Evolutionary conservation across 2,113 vertebrate genomes (phyloP).

Genomic region (western clawed frog (Xenopus tropicalis)): UCB_Xtro_10.0 CM004447.2:54158501-54159000

Average conservation of each 20-base stretch:
- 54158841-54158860: background rate
- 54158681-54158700: background rate
- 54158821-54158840: too few species aligned
- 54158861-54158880: background rate
- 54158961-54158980: background rate
- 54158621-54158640: background rate
- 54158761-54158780: background rate
- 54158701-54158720: background rate
- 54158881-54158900: too few species aligned
- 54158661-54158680: background rate
- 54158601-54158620: too few species aligned
- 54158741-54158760: background rate
- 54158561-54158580: too few species aligned
- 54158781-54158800: background rate
- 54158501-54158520: too few species aligned
- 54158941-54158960: background rate
- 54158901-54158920: background rate
- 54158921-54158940: background rate
- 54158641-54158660: background rate
- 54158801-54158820: background rate
- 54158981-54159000: background rate
- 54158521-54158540: too few species aligned
- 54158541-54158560: too few species aligned
- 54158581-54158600: too few species aligned
- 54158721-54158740: too few species aligned